Evolutionary conservation across 2,888 invertebrate species (phyloP).

Genomic region (Scelioninae gen. 1): DNA sequence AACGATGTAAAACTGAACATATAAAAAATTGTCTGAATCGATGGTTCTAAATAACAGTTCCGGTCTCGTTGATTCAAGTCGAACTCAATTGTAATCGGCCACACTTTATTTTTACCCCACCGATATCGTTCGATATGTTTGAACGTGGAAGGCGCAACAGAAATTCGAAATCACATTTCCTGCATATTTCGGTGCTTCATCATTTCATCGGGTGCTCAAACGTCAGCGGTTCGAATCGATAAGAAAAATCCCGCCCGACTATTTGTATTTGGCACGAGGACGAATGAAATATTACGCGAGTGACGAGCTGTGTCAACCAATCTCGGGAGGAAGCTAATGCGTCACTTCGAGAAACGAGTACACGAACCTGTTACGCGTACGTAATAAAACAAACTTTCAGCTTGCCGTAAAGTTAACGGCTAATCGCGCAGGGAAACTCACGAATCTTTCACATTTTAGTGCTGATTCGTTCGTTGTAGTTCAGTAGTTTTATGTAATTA

Average conservation of each 20-base stretch:
- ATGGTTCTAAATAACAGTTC: conserved; percentile 3
- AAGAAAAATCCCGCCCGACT: conserved; percentile 42
- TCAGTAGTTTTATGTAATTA: too few relatives aligned
- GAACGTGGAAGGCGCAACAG: conserved; percentile 31
- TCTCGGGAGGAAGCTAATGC: conserved; percentile 50
- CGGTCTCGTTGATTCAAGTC: conserved; percentile 16
- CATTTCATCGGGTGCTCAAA: conserved; percentile 43
- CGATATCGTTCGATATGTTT: conserved; percentile 29
- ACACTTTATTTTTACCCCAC: conserved; percentile 30
- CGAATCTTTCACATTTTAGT: too few relatives aligned
- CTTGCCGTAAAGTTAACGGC: conserved; percentile 6
- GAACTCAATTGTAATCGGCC: conserved; percentile 9
- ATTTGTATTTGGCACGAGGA: conserved; percentile 64
- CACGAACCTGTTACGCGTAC: conserved; percentile 59
- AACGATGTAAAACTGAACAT: too few relatives aligned
- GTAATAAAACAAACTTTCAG: conserved; percentile 33
- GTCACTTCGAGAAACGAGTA: conserved; percentile 58
- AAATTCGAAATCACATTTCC: conserved; percentile 39
- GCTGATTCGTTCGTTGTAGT: too few relatives aligned
- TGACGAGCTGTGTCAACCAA: conserved; percentile 48
- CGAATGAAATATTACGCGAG: conserved; percentile 62
- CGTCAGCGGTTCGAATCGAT: conserved; percentile 50
- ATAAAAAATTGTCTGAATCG: conserved; percentile 17
- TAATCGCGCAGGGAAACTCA: too few relatives aligned
- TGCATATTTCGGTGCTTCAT: conserved; percentile 47